A percentile compares a stretch with the other conserved stretches of the same genome.
Conservation (phyloP, 92 coral and sea anemone genomes). For the Parazoanthus darwini region DNA sequence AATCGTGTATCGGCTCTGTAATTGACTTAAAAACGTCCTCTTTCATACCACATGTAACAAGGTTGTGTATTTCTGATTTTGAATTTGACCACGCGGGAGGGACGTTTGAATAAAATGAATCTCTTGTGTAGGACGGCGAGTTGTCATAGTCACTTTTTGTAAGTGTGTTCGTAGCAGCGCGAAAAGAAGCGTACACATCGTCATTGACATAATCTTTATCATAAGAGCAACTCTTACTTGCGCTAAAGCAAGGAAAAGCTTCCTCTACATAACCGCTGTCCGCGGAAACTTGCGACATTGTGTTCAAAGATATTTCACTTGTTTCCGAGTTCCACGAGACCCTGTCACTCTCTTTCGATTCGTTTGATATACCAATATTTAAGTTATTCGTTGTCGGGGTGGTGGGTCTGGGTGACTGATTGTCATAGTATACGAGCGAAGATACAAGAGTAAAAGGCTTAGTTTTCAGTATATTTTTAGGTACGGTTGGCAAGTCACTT, state of each 20-base stretch:
- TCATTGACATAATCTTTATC: neutral
- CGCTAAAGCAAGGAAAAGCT: neutral
- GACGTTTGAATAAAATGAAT: neutral
- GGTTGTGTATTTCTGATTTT: neutral
- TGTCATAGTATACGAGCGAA: neutral
- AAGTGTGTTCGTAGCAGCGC: neutral
- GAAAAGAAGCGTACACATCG: neutral
- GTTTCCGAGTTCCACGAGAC: constrained; percentile 62
- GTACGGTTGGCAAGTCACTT: neutral
- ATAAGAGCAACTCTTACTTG: constrained; percentile 4
- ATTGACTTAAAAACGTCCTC: neutral
- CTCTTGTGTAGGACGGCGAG: neutral
- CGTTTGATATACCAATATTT: neutral
- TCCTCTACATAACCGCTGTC: constrained; percentile 76
- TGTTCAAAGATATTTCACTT: constrained; percentile 71
- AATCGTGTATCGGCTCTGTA: neutral
- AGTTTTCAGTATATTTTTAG: too few species aligned
- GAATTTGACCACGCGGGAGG: neutral
- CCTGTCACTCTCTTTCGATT: constrained; percentile 13
- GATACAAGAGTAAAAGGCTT: neutral
- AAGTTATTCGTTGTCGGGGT: neutral
- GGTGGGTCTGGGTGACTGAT: neutral
- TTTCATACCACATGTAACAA: neutral
- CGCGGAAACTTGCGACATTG: constrained; percentile 54
- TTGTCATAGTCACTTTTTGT: neutral